phyloP scores from a whole-genome alignment of 92 coral and sea anemone species.

The Bergia sp. region DNA sequence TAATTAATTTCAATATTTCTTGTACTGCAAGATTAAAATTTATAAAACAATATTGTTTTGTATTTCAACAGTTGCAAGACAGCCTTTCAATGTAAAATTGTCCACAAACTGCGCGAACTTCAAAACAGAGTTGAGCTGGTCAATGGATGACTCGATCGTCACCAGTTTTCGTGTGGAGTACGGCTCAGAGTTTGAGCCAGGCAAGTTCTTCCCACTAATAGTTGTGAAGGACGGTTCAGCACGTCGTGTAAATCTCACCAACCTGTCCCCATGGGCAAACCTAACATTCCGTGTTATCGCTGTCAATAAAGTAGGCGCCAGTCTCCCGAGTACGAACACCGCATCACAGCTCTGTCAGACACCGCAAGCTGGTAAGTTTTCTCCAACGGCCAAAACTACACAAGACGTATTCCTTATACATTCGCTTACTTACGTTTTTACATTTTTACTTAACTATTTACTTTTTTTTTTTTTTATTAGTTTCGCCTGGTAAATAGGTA shows the following conservation, averaged over 20 bases:
- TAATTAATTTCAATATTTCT: background rate
- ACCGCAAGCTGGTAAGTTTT: slow-evolving; percentile 29
- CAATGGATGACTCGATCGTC: background rate
- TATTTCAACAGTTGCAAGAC: slow-evolving; percentile 26
- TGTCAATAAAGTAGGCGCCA: background rate
- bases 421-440: background rate
- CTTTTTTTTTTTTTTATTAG: background rate
- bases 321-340: slow-evolving; percentile 8
- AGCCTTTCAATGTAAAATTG: background rate
- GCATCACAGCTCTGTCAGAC: slow-evolving; percentile 22
- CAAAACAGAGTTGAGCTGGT: slow-evolving; percentile 23
- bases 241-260: slow-evolving; percentile 27
- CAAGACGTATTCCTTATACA: background rate
- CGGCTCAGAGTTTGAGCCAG: slow-evolving; percentile 30
- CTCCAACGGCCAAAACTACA: background rate
- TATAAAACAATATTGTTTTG: background rate
- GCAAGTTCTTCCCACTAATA: background rate
- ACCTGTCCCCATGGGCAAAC: slow-evolving; percentile 39
- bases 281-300: slow-evolving; percentile 30
- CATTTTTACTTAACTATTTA: background rate
- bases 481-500: too few species aligned
- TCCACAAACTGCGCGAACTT: slow-evolving; percentile 28
- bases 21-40: background rate
- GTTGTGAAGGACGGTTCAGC: slow-evolving; percentile 8
- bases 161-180: slow-evolving; percentile 27